These are phyloP conservation scores for Galerucella calmariensis DNA, from an alignment of 2,888 invertebrate species.

Conservation along the genomic window DNA sequence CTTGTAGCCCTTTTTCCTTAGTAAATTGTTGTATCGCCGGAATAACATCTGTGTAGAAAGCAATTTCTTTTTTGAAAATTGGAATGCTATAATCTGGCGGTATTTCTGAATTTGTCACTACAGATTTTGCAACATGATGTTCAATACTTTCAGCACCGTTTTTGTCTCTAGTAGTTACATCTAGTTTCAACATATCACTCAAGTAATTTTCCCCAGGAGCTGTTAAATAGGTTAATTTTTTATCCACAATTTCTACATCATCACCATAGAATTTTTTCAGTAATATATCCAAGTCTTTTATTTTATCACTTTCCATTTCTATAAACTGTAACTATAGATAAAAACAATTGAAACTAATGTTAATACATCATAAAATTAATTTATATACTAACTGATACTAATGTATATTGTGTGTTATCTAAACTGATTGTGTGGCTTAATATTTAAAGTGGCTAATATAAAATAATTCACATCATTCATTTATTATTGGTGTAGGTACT, in stretches of 20 bases:
- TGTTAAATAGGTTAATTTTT: conserved; percentile 18
- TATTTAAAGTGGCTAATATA: too few relatives aligned
- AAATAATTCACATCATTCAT: too few relatives aligned
- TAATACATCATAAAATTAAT: not conserved
- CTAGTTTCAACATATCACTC: conserved; percentile 34
- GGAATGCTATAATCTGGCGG: conserved; percentile 63
- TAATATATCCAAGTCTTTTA: conserved; percentile 14
- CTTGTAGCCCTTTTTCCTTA: conserved; percentile 59
- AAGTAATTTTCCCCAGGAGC: conserved; percentile 38
- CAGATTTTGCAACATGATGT: conserved; percentile 12
- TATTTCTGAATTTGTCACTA: not conserved
- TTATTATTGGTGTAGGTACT: too few relatives aligned
- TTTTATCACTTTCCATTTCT: conserved; percentile 4
- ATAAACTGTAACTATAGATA: not conserved
- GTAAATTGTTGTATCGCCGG: conserved; percentile 64
- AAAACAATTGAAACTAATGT: not conserved
- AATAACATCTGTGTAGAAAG: conserved; percentile 64
- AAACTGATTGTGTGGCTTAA: not conserved
- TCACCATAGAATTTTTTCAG: conserved; percentile 9
- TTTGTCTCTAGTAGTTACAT: conserved; percentile 24
- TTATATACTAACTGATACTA: too few relatives aligned
- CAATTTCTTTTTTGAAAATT: conserved; percentile 67
- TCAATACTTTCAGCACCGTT: conserved; percentile 9
- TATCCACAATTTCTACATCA: conserved; percentile 20
- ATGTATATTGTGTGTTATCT: not conserved